A percentile compares a stretch with the other conserved stretches of the same genome.
Conservation (phyloP, 1,140 invertebrate genomes). For the Linepithema humile region DNA sequence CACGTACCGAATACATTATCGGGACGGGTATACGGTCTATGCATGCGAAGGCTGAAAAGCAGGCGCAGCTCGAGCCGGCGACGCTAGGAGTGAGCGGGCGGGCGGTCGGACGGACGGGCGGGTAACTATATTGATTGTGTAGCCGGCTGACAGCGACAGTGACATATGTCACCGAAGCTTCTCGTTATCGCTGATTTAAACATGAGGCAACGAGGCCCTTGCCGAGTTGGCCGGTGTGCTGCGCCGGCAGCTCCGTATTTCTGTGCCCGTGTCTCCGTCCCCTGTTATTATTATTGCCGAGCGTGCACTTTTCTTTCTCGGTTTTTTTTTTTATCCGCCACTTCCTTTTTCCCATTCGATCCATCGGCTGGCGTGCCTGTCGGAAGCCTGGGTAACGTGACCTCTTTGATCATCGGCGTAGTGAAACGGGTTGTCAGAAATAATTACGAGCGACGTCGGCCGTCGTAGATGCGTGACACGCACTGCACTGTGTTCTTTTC, state of each 20-base stretch:
- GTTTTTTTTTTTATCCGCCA: conserved; percentile 17
- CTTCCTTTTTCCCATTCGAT: conserved; percentile 42
- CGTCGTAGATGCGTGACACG: conserved; percentile 49
- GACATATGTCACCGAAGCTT: conserved; percentile 84
- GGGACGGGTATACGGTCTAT: conserved; percentile 69
- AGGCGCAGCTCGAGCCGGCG: conserved; percentile 65
- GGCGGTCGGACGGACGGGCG: conserved; percentile 67
- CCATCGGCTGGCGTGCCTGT: conserved; percentile 54
- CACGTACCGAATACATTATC: conserved; percentile 74
- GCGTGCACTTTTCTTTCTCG: conserved; percentile 33
- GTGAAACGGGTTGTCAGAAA: conserved; percentile 58
- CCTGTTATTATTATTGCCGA: conserved; percentile 70
- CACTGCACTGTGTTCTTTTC: conserved; percentile 2
- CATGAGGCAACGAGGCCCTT: conserved; percentile 82
- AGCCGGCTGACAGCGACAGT: conserved; percentile 84
- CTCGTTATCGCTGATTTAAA: conserved; percentile 85
- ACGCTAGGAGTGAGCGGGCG: conserved; percentile 62
- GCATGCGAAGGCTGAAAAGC: conserved; percentile 74
- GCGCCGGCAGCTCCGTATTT: conserved; percentile 75
- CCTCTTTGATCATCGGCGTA: conserved; percentile 60
- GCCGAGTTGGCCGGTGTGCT: conserved; percentile 74
- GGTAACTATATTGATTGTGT: conserved; percentile 78
- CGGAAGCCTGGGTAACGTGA: conserved; percentile 61
- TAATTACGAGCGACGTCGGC: conserved; percentile 47
- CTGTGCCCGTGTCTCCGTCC: conserved; percentile 68